Conservation (phyloP, 2,797 vertebrate genomes). For the Sorex maritimensis region DNA sequence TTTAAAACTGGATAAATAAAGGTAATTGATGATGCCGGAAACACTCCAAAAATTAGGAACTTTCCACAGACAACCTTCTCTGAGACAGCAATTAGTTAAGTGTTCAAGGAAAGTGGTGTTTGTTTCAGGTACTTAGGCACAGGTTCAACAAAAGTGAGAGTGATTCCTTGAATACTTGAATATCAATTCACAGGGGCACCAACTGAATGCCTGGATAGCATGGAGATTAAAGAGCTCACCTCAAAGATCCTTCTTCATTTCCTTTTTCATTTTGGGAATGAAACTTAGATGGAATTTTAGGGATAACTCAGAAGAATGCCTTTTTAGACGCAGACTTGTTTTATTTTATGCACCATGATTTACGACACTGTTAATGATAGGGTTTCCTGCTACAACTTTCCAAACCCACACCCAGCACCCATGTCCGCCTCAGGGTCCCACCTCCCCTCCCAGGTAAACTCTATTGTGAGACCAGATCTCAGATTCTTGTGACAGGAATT, state of each 20-base stretch:
- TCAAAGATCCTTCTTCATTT: too few species aligned
- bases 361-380: too few species aligned
- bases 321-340: background rate
- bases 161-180: conserved; percentile 8
- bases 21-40: background rate
- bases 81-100: background rate
- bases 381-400: too few species aligned
- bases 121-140: conserved; percentile 11
- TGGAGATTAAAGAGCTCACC: background rate
- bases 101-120: conserved; percentile 2
- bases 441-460: too few species aligned
- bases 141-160: background rate
- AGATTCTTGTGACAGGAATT: conserved; percentile 12
- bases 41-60: background rate
- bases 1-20: conserved; percentile 2
- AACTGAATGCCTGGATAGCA: background rate
- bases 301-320: background rate
- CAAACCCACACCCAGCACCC: too few species aligned
- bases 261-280: background rate
- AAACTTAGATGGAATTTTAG: conserved; percentile 1
- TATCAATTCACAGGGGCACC: conserved; percentile 2
- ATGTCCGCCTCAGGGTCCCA: too few species aligned
- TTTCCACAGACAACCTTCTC: background rate
- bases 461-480: too few species aligned
- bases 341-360: too few species aligned